Evolutionary conservation across 1,140 invertebrate genomes (phyloP).

Genomic region (Meteorus sp.): DNA sequence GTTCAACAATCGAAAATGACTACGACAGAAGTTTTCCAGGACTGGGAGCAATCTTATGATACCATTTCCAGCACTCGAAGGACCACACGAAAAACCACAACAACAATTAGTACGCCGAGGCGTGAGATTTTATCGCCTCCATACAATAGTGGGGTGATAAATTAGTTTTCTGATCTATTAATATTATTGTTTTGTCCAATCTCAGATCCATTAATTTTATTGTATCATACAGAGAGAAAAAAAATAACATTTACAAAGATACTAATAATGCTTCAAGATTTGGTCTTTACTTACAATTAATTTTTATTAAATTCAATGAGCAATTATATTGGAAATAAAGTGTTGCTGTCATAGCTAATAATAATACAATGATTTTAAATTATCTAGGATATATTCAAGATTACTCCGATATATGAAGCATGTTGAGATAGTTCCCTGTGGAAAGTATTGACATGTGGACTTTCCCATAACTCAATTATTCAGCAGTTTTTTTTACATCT

Average conservation of each 20-base stretch:
- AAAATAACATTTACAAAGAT: too few species aligned
- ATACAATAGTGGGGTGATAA: constrained; percentile 37
- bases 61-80: constrained; percentile 38
- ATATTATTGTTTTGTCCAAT: too few species aligned
- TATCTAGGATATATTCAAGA: too few species aligned
- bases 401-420: too few species aligned
- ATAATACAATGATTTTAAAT: too few species aligned
- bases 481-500: too few species aligned
- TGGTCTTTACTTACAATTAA: neutral
- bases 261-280: neutral
- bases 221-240: too few species aligned
- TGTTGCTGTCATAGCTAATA: neutral
- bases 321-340: neutral
- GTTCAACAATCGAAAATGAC: constrained; percentile 39
- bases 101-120: constrained; percentile 39
- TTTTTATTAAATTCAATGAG: neutral
- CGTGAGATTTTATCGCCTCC: constrained; percentile 10
- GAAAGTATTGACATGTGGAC: too few species aligned
- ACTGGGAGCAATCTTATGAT: constrained; percentile 54
- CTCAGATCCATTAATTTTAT: too few species aligned
- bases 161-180: neutral
- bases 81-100: constrained; percentile 46
- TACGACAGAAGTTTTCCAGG: constrained; percentile 56
- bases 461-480: too few species aligned
- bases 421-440: too few species aligned